phyloP scores from a whole-genome alignment of 2,888 invertebrate genomes.

The Apocheima hispidaria region DNA sequence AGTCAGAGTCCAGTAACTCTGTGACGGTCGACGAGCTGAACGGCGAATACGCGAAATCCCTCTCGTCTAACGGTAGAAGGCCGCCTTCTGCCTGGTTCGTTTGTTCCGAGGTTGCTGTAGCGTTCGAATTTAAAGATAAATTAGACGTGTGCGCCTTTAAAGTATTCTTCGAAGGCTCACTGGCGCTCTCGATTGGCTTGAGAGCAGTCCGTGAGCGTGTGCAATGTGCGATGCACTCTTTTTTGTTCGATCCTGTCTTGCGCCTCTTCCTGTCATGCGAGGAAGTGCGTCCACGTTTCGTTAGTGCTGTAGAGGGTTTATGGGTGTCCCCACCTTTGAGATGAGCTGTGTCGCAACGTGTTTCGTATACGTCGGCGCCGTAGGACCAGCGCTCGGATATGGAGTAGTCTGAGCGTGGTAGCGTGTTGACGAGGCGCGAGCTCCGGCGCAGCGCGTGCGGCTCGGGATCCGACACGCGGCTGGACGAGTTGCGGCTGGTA shows the following conservation, averaged over 20 bases:
- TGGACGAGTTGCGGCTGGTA: constrained; percentile 67
- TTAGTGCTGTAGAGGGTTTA: constrained; percentile 59
- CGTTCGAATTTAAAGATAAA: constrained; percentile 54
- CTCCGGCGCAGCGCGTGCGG: constrained; percentile 75
- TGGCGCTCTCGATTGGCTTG: constrained; percentile 76
- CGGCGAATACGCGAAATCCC: constrained; percentile 82
- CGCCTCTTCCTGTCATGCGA: constrained; percentile 80
- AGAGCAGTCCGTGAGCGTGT: constrained; percentile 83
- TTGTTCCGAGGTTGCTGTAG: constrained; percentile 60
- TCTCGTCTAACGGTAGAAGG: constrained; percentile 80
- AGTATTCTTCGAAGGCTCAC: constrained; percentile 67
- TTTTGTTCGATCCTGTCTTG: constrained; percentile 64
- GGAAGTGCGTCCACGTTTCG: constrained; percentile 72
- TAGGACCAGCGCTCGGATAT: constrained; percentile 86
- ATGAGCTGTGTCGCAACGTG: constrained; percentile 74
- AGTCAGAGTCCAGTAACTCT: constrained; percentile 80
- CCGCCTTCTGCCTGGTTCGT: constrained; percentile 73
- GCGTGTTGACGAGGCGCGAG: constrained; percentile 81
- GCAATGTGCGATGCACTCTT: constrained; percentile 79
- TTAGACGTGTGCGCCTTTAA: constrained; percentile 59
- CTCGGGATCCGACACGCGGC: constrained; percentile 71
- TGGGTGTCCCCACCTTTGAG: constrained; percentile 71
- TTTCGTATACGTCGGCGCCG: constrained; percentile 84
- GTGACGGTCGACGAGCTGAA: constrained; percentile 82
- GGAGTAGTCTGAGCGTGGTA: constrained; percentile 83